Base-by-base conservation (phyloP, 2,113 vertebrate genomes). In the Zosterops hypoxanthus region DNA sequence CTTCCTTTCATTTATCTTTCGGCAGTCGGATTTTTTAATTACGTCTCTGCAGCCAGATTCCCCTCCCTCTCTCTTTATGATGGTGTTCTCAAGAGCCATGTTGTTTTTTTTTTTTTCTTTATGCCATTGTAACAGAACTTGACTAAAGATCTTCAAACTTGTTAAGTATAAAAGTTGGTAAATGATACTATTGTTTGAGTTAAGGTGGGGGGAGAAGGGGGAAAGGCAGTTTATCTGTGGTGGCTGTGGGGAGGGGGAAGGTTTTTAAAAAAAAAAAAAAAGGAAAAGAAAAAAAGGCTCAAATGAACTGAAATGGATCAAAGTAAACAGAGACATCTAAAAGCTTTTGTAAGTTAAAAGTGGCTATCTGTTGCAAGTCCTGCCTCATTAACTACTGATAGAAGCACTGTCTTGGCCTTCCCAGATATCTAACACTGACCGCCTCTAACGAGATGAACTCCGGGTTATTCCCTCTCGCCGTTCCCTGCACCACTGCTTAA, bases 371-470 rank as follows among this genome's bases (percentile, higher is more conserved):
- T 98, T 98, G 97, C 98, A 98, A 97, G 98, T 98, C 98, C 97
- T 98, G 98, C 98, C 98, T 98, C 98, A 98, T 98, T 98, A 98
- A 98, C 98, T 97, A 97, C 98, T 98, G 98, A 98, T 97, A 97
- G 98, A 98, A 97, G 97, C 97, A 96, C 96, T 96, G 97, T 97
- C 96, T 96, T 96, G 96, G 98, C 97, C 98, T 98, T 97, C 97
- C 97, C 80, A 94, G 98, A 98, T 98, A 98, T 79, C 94, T 61
- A 97, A 98, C 49, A 96, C 97, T 92, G 97, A 53, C 92, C 11
- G 94, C 93, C 97, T 94, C 84, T 85, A 97, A 95, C 55, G 42
- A 97, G 95, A 95, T 96, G 97, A 98, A 97, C 98, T 94, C 96
- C 6, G 59, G 90, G 94, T 90, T 97, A 88, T 96, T 97, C 12